Conservation (phyloP, 2,113 vertebrate genomes). For the Mesitornis unicolor region DNA sequence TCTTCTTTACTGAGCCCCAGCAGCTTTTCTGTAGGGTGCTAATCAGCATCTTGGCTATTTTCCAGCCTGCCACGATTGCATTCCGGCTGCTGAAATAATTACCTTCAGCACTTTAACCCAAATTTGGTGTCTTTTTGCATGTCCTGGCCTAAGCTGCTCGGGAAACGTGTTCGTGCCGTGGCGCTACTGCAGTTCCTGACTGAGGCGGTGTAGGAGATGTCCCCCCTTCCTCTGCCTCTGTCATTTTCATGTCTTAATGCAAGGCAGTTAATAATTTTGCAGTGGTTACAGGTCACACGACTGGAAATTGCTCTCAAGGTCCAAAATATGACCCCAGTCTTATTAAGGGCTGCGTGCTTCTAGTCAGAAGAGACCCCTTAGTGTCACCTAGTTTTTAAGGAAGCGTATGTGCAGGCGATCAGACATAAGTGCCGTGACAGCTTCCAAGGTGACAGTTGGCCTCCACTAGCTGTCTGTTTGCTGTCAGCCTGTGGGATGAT, state of each 20-base stretch:
- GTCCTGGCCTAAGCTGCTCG: neutral
- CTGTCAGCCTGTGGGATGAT: neutral
- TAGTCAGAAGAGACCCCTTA: neutral
- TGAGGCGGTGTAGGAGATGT: neutral
- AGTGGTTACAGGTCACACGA: neutral
- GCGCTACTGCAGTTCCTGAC: accelerated
- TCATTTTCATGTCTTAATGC: neutral
- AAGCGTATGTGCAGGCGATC: accelerated
- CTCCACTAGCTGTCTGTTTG: neutral
- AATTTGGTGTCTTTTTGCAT: neutral
- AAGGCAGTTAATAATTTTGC: neutral
- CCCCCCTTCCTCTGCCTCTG: neutral
- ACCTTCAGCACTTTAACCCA: neutral
- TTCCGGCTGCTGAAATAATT: neutral
- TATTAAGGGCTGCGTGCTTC: neutral
- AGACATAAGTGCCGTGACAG: neutral
- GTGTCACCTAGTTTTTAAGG: neutral
- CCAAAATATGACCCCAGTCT: neutral
- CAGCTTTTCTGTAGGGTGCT: neutral
- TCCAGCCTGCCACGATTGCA: neutral
- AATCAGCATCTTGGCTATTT: neutral
- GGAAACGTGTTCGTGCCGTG: accelerated
- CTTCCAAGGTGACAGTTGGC: neutral
- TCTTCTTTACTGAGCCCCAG: neutral
- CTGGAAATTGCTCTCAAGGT: neutral